phyloP scores from a whole-genome alignment of 1,140 invertebrate species.

The Apis dorsata region DNA sequence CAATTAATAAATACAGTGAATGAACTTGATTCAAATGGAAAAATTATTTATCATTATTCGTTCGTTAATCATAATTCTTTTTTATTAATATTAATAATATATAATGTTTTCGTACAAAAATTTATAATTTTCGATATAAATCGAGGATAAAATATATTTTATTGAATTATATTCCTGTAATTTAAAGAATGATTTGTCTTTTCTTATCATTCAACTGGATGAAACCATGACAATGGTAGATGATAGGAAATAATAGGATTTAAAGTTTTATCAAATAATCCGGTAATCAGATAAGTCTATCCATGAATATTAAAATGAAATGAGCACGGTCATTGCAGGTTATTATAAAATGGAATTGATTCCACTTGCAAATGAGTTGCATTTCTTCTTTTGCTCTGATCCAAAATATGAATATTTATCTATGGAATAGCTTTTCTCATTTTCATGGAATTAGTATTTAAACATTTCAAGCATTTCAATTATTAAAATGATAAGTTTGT shows the following conservation, averaged over 20 bases:
- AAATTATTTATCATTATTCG: background rate
- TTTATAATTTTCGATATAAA: background rate
- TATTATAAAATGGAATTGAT: constrained; percentile 33
- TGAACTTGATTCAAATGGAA: background rate
- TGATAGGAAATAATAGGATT: background rate
- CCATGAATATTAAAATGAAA: constrained; percentile 1
- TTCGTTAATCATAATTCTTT: background rate
- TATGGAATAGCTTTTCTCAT: too few species aligned
- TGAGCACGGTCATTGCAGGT: constrained; percentile 15
- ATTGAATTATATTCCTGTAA: background rate
- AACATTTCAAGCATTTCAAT: background rate
- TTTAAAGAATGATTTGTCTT: background rate
- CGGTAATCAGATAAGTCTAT: constrained; percentile 43
- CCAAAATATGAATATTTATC: background rate
- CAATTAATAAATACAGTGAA: background rate
- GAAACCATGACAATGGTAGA: background rate
- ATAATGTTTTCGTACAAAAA: too few species aligned
- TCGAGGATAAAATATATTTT: too few species aligned
- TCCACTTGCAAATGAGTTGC: background rate
- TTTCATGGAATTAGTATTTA: background rate
- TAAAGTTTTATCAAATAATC: constrained; percentile 26
- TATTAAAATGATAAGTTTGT: background rate
- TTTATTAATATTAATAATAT: too few species aligned
- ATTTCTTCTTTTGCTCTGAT: background rate
- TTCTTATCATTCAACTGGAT: background rate